phyloP scores from a whole-genome alignment of 2,797 vertebrate species.

The Silurus aristotelis region DNA sequence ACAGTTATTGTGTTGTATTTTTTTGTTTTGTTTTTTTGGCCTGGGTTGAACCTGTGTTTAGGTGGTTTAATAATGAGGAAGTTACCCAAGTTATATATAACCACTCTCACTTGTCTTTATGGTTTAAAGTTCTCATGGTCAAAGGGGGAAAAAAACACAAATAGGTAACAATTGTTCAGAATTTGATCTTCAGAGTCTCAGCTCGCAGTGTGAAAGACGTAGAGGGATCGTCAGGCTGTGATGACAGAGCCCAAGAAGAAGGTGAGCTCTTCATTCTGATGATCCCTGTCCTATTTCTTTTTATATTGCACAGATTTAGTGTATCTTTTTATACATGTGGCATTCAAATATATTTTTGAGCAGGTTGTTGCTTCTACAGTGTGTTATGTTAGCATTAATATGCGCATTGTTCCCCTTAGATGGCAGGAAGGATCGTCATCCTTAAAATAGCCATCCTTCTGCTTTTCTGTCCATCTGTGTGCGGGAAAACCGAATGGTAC shows the following conservation, averaged over 20 bases:
- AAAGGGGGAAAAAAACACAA: slow-evolving; percentile 27
- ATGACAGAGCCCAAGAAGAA: background rate
- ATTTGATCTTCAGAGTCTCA: background rate
- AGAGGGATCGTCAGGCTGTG: background rate
- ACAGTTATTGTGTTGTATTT: background rate
- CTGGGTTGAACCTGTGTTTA: background rate
- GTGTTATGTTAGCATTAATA: background rate
- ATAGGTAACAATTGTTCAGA: background rate
- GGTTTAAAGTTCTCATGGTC: slow-evolving; percentile 58
- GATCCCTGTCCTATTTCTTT: too few species aligned
- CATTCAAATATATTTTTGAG: background rate
- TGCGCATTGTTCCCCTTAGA: slow-evolving; percentile 41
- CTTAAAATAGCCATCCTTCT: slow-evolving; percentile 53
- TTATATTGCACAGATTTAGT: too few species aligned
- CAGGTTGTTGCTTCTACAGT: background rate
- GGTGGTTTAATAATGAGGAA: slow-evolving; percentile 66
- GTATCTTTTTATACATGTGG: background rate
- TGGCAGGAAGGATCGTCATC: slow-evolving; percentile 43
- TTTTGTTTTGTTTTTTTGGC: background rate
- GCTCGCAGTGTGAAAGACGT: too few species aligned
- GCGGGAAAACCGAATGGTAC: slow-evolving; percentile 71
- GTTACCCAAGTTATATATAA: slow-evolving; percentile 68
- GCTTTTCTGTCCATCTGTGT: slow-evolving; percentile 50
- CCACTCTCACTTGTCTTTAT: slow-evolving; percentile 62
- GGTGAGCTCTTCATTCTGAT: background rate